Conservation (phyloP, 2,113 vertebrate genomes). For the Protobothrops flavoviridis region DNA sequence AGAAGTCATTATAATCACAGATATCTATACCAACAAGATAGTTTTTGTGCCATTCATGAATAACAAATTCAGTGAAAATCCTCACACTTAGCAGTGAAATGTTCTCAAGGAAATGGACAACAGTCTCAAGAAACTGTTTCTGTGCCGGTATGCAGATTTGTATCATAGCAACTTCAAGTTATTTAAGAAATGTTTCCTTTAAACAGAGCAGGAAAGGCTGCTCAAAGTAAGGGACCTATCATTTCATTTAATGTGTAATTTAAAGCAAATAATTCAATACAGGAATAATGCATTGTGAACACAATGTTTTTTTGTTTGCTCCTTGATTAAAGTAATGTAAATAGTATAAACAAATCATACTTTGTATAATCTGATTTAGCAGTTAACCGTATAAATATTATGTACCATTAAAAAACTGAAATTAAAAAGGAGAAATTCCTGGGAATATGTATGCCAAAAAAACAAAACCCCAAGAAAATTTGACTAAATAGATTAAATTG, state of each 20-base stretch:
- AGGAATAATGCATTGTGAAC: no score
- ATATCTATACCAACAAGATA: neutral
- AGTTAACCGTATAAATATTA: neutral
- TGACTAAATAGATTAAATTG: neutral
- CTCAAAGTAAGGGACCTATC: neutral
- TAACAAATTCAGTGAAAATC: neutral
- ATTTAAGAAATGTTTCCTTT: neutral
- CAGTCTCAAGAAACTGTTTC: neutral
- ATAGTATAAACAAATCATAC: neutral
- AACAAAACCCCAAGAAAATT: neutral
- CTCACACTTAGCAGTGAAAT: neutral
- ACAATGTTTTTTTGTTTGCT: neutral
- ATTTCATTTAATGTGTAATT: neutral
- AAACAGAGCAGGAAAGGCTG: neutral
- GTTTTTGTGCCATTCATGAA: neutral
- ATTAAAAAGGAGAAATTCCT: neutral
- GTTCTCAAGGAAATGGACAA: neutral
- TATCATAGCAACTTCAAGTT: neutral
- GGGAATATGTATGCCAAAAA: neutral
- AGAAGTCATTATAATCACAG: neutral
- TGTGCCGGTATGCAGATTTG: neutral
- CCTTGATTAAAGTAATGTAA: neutral
- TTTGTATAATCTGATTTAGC: neutral
- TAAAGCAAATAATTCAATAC: neutral
- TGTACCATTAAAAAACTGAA: neutral